A percentile compares a stretch with the other conserved stretches of the same genome.
Evolutionary conservation across 2,113 vertebrate species (phyloP).

Genomic region (Eurypyga helias): DNA sequence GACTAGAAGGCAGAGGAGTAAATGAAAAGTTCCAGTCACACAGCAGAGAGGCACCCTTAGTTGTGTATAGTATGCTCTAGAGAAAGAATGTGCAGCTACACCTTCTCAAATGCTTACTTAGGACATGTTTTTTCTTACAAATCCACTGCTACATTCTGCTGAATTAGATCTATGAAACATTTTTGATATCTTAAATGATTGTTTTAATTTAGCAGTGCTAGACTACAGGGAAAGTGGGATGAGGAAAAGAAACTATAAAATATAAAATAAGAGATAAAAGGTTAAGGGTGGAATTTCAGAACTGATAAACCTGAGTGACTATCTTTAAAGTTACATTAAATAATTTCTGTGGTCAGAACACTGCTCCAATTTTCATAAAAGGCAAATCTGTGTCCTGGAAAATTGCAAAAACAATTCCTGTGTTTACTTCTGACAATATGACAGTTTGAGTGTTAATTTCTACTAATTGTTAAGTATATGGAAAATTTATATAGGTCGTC

Average conservation of each 20-base stretch:
- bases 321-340: neutral
- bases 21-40: neutral
- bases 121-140: neutral
- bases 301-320: neutral
- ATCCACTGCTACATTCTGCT: neutral
- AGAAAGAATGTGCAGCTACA: neutral
- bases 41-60: neutral
- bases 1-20: neutral
- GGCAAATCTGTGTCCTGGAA: neutral
- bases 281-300: neutral
- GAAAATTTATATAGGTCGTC: neutral
- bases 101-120: neutral
- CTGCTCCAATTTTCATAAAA: neutral
- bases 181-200: neutral
- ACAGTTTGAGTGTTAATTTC: neutral
- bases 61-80: accelerated
- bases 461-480: neutral
- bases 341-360: neutral
- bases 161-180: neutral
- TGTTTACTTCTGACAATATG: neutral
- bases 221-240: neutral
- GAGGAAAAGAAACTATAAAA: neutral
- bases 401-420: neutral
- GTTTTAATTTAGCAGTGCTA: neutral
- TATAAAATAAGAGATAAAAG: neutral